phyloP scores from a whole-genome alignment of 2,797 vertebrate genomes.

The Malurus splendens region DNA sequence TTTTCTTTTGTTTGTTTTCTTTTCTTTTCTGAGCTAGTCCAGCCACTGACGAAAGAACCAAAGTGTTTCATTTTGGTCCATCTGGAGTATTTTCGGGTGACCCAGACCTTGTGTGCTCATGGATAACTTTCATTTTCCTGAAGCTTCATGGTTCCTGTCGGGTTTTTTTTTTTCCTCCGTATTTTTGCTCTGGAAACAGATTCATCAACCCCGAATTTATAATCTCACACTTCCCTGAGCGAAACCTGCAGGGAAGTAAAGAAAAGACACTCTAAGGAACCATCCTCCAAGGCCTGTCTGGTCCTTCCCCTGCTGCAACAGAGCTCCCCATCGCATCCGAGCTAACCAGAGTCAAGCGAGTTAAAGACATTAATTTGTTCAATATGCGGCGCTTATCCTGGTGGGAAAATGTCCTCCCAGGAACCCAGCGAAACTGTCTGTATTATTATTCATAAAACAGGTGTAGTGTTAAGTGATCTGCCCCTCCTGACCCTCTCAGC shows the following conservation, averaged over 20 bases:
- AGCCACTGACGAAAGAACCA: background rate
- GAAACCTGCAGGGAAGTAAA: background rate
- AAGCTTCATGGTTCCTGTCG: accelerated
- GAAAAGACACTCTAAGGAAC: background rate
- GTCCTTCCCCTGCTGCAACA: background rate
- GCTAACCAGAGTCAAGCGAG: conserved; percentile 40
- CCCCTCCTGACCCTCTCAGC: conserved; percentile 41
- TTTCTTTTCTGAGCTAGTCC: background rate
- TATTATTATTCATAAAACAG: conserved; percentile 54
- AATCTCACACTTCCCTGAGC: background rate
- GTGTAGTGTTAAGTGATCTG: conserved; percentile 62
- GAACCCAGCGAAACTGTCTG: conserved; percentile 24
- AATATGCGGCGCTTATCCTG: conserved; percentile 2
- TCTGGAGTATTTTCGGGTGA: background rate
- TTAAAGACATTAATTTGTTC: conserved; percentile 44
- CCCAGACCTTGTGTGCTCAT: background rate
- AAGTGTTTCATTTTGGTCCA: background rate
- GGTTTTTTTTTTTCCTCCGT: accelerated
- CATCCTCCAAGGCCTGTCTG: background rate
- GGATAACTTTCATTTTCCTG: background rate
- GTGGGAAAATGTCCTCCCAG: conserved; percentile 51
- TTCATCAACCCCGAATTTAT: background rate
- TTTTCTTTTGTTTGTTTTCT: too few species aligned
- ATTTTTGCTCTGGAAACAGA: background rate
- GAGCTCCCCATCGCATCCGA: background rate